Evolutionary conservation across 64 coral and sea anemone genomes (phyloP).

Genomic region (Montipora cactus): DNA sequence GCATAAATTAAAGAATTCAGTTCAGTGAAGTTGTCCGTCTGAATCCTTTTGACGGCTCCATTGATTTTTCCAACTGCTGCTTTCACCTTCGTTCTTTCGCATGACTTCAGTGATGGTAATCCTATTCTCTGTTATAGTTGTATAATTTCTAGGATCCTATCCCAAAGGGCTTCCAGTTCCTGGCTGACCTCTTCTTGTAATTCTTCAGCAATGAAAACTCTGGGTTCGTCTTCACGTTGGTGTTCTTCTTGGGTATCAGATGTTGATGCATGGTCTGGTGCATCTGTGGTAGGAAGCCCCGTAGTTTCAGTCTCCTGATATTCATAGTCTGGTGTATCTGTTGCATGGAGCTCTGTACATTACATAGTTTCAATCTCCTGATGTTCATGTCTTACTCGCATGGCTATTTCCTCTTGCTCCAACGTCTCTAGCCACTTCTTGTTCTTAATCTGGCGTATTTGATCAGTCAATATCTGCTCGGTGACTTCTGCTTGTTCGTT

Average conservation of each 20-base stretch:
- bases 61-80: no score
- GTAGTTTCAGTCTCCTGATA: background rate
- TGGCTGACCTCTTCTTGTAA: background rate
- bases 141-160: slow-evolving; percentile 16
- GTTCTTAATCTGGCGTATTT: slow-evolving; percentile 50
- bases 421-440: slow-evolving; percentile 26
- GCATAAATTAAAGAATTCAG: no score
- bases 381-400: no score
- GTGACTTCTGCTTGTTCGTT: background rate
- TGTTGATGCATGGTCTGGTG: no score
- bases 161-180: background rate
- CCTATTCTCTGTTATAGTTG: background rate
- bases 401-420: background rate
- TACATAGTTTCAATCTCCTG: background rate
- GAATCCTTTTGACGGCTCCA: no score
- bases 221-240: no score
- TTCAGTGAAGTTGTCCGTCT: no score
- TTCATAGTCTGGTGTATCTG: slow-evolving; percentile 37
- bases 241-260: no score
- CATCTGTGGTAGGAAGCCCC: no score
- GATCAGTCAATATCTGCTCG: slow-evolving; percentile 47
- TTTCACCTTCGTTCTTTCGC: no score
- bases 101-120: no score
- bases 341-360: background rate
- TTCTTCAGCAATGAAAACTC: no score